Percentiles rank a stretch among this genome's conserved stretches.
Evolutionary conservation across 2,888 invertebrate genomes (phyloP).

Genomic region (Amphipyra berbera): DNA sequence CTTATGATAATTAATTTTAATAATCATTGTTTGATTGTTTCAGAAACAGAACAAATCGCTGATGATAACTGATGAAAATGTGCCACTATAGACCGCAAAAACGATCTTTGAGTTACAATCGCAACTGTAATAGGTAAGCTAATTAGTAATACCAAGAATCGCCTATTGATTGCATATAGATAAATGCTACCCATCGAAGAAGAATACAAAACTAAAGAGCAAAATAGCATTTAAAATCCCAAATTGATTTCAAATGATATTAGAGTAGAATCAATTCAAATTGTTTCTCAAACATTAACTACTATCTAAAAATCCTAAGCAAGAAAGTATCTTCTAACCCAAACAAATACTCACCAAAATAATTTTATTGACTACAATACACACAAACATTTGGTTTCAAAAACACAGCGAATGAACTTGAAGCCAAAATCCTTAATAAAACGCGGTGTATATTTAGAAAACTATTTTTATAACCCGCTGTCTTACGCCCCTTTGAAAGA

Average conservation of each 20-base stretch:
- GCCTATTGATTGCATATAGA: too few species aligned
- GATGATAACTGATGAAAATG: too few species aligned
- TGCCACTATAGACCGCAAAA: too few species aligned
- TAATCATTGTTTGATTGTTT: background rate
- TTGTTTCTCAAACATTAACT: background rate
- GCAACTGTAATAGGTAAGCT: too few species aligned
- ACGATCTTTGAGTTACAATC: too few species aligned
- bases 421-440: constrained; percentile 58
- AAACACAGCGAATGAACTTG: constrained; percentile 47
- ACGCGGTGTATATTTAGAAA: constrained; percentile 59
- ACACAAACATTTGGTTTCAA: constrained; percentile 38
- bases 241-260: too few species aligned
- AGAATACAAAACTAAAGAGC: too few species aligned
- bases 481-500: constrained; percentile 52
- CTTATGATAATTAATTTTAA: background rate
- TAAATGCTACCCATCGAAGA: too few species aligned
- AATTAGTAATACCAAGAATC: too few species aligned
- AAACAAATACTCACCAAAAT: constrained; percentile 24
- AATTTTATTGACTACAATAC: constrained; percentile 46
- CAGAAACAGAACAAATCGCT: too few species aligned
- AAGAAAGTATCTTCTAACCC: constrained; percentile 10
- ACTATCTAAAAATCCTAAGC: background rate
- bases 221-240: too few species aligned
- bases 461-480: constrained; percentile 59
- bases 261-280: too few species aligned